These are phyloP conservation scores for Podotricha telesiphe DNA, from an alignment of 2,888 invertebrate genomes.

Conservation along the genomic window DNA sequence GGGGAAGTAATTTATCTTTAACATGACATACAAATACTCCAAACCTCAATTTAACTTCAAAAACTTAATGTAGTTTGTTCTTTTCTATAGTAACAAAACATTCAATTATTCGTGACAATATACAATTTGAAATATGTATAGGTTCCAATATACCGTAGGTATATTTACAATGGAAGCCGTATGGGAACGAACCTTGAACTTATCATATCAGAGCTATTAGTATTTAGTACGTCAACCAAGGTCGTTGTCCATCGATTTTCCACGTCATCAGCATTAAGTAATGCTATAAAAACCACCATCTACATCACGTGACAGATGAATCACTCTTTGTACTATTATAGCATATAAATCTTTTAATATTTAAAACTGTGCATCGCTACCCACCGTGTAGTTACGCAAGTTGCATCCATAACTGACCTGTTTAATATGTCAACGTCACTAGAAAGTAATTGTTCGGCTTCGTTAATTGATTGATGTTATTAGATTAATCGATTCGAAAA, in stretches of 20 bases:
- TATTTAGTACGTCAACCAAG: slow-evolving; percentile 42
- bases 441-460: slow-evolving; percentile 6
- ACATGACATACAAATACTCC: background rate
- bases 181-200: slow-evolving; percentile 44
- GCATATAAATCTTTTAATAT: slow-evolving; percentile 21
- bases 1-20: background rate
- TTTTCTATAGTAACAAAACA: slow-evolving; percentile 16
- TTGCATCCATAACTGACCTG: slow-evolving; percentile 14
- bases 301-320: slow-evolving; percentile 31
- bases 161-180: slow-evolving; percentile 34
- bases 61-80: slow-evolving; percentile 8
- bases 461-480: slow-evolving; percentile 1
- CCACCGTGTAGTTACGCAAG: background rate
- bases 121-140: slow-evolving; percentile 17
- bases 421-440: slow-evolving; percentile 11
- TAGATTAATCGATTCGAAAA: background rate
- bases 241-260: slow-evolving; percentile 41
- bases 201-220: slow-evolving; percentile 42
- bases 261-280: slow-evolving; percentile 36
- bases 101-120: slow-evolving; percentile 28
- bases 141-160: background rate
- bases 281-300: slow-evolving; percentile 27
- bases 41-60: slow-evolving; percentile 1
- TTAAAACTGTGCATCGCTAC: background rate
- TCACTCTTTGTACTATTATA: slow-evolving; percentile 25